phyloP scores from a whole-genome alignment of 2,113 vertebrate genomes.

The Ceyx margarethae region DNA sequence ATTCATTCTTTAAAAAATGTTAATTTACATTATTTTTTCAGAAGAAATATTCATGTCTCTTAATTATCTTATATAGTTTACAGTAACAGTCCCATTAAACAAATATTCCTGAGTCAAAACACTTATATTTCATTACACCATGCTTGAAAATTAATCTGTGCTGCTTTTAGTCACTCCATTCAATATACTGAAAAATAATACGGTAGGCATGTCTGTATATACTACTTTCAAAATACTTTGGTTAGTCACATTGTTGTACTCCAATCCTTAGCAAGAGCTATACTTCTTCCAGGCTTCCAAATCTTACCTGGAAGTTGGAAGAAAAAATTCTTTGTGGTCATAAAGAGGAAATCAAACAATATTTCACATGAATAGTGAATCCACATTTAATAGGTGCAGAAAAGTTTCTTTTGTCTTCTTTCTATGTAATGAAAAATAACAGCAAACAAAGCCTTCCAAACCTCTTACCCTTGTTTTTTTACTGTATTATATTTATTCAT shows the following conservation, averaged over 20 bases:
- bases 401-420: not conserved
- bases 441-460: not conserved
- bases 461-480: not conserved
- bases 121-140: not conserved
- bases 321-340: not conserved
- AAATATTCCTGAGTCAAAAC: constrained; percentile 3
- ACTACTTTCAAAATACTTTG: not conserved
- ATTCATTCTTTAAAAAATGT: not conserved
- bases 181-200: not conserved
- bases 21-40: not conserved
- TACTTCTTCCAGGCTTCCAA: not conserved
- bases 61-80: not conserved
- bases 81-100: not conserved
- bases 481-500: not conserved
- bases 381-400: not conserved
- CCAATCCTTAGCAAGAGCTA: not conserved
- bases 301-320: not conserved
- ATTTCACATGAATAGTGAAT: not conserved
- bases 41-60: not conserved
- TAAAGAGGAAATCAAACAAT: not conserved
- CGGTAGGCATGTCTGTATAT: not conserved
- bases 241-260: not conserved
- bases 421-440: not conserved
- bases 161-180: not conserved
- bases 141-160: not conserved